Base-by-base conservation (phyloP, 2,113 vertebrate species). In the Polypterus senegalus region DNA sequence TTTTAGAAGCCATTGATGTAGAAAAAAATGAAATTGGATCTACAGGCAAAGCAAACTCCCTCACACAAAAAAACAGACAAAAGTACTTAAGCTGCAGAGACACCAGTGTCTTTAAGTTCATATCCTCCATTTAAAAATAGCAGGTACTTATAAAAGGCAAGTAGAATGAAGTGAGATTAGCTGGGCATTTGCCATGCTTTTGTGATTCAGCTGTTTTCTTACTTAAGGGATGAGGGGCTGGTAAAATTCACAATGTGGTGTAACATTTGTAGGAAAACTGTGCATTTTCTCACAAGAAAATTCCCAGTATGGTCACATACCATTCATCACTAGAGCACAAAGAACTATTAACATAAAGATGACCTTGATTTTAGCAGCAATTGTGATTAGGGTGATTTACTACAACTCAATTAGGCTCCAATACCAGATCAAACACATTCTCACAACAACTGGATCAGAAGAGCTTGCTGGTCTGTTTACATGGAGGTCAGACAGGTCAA, bases 251-350 rank as follows among this genome's bases (percentile, higher is more conserved):
- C 27, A 27, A 27, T 27, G 27, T 27, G 27, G 27, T 27, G 27
- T 27, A 27, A 27, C 27, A 27, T 27, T 27, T 27, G 27, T 27
- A 27, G 27, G 27, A 27, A 27, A 27, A 27, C 27, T 27, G 27
- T 27, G 27, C 27, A 27, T 27, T 27, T 27, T 27, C 27, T 27
- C 27, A 27, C 27, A 27, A 27, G 27, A 27, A 27, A 27, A 27
- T 27, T 27, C 27, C 27, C 27, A 27, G 27, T 27, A 27, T 27
- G 27, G 27, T 27, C 27, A 27, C 27, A 27, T 27, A 27, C 27
- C 74, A 76, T 84, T 81, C 75, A 81, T 85, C 79, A 82, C 79
- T 71, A 74, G 69, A 59, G 63, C 66, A 69, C 73, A 69, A 70
- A 71, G 59, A 53, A 56, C 49, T 3, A 54, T 58, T 52, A 53